A percentile compares a stretch with the other conserved stretches of the same genome.
These are phyloP conservation scores for Microcebus jonahi DNA, from an alignment of 2,113 vertebrate species.

Conservation along the genomic window DNA sequence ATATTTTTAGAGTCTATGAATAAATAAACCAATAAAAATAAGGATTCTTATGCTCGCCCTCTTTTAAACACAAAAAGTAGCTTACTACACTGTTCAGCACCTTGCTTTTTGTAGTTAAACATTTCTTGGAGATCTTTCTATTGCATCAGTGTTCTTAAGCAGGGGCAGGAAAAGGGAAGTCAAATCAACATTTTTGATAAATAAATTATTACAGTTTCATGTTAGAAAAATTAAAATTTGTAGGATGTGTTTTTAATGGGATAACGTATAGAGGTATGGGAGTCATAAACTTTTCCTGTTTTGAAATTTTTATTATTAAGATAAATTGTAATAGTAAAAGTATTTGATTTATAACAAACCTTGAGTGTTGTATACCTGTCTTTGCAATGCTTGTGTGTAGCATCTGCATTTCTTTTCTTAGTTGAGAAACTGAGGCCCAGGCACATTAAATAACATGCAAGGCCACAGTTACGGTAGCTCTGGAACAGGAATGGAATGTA, in stretches of 20 bases:
- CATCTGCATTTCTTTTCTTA: background rate
- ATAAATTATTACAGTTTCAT: slow-evolving; percentile 26
- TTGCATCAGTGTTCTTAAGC: slow-evolving; percentile 26
- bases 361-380: background rate
- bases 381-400: background rate
- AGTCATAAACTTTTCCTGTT: background rate
- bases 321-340: slow-evolving; percentile 8
- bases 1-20: background rate
- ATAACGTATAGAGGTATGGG: background rate
- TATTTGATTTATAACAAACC: slow-evolving; percentile 16
- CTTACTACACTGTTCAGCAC: background rate
- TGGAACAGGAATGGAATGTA: background rate
- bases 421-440: slow-evolving; percentile 17
- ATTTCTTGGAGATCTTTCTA: slow-evolving; percentile 4
- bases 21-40: slow-evolving; percentile 38
- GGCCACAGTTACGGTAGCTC: background rate
- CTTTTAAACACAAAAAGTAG: background rate
- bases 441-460: background rate
- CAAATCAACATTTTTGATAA: slow-evolving; percentile 26
- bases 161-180: slow-evolving; percentile 22
- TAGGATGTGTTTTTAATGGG: background rate
- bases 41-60: background rate
- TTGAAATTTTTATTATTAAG: slow-evolving; percentile 43
- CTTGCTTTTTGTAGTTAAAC: slow-evolving; percentile 36
- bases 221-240: slow-evolving; percentile 18